A percentile compares a stretch with the other conserved stretches of the same genome.
Evolutionary conservation across 2,888 invertebrate species (phyloP).

Genomic region (Ophion slaviceki): DNA sequence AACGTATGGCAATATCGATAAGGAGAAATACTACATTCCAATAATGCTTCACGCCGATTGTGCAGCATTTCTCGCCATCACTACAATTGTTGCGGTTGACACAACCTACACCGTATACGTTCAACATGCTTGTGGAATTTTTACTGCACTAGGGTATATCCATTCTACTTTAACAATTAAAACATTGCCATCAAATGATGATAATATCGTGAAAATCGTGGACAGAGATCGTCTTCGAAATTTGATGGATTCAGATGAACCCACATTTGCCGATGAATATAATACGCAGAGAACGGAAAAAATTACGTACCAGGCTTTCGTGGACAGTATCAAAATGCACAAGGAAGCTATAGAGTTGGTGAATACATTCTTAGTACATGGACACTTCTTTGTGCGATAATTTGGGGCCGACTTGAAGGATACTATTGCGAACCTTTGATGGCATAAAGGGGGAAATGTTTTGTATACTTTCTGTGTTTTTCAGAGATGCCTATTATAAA

Average conservation of each 20-base stretch:
- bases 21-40: conserved; percentile 47
- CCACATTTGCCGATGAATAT: neutral
- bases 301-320: conserved; percentile 37
- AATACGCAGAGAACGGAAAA: conserved; percentile 15
- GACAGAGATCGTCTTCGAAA: conserved; percentile 31
- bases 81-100: conserved; percentile 52
- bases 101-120: conserved; percentile 54
- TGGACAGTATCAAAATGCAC: conserved; percentile 63
- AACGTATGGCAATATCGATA: conserved; percentile 47
- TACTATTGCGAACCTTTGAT: no score
- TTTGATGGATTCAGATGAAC: conserved; percentile 14
- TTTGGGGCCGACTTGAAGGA: no score
- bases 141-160: conserved; percentile 51
- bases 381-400: neutral
- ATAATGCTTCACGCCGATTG: conserved; percentile 48
- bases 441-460: no score
- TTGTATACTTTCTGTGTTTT: no score
- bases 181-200: neutral
- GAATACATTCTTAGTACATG: neutral
- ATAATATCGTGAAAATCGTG: neutral
- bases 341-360: conserved; percentile 61
- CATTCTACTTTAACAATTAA: neutral
- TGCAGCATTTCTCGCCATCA: conserved; percentile 21
- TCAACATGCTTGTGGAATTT: conserved; percentile 63
- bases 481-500: no score